A percentile compares a stretch with the other conserved stretches of the same genome.
Conservation (phyloP, 1,140 invertebrate species). For the Brachionus asplanchnoidis region DNA sequence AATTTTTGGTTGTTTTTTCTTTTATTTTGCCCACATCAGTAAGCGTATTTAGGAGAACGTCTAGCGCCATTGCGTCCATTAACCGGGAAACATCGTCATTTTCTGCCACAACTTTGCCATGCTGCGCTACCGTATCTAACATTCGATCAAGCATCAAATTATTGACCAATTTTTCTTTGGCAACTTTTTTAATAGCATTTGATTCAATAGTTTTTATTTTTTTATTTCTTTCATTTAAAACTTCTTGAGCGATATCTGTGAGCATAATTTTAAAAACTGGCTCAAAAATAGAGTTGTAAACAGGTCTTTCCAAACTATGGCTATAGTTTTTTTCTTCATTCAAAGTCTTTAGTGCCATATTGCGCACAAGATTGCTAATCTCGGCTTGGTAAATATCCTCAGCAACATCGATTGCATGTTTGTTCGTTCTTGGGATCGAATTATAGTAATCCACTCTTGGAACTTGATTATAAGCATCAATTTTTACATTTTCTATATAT, state of each 20-base stretch:
- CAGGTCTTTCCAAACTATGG: background rate
- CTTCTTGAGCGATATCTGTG: background rate
- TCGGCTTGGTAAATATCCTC: constrained; percentile 18
- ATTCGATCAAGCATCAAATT: constrained; percentile 24
- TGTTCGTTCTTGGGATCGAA: background rate
- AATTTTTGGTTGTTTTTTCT: constrained; percentile 35
- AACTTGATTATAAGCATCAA: background rate
- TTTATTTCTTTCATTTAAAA: background rate
- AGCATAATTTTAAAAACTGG: background rate
- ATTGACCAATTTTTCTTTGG: constrained; percentile 38
- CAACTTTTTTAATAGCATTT: constrained; percentile 36
- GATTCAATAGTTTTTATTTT: constrained; percentile 19
- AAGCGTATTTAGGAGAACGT: background rate
- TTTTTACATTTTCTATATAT: background rate
- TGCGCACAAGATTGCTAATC: background rate
- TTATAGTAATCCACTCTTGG: background rate
- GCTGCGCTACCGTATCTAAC: constrained; percentile 29
- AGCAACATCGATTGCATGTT: constrained; percentile 1
- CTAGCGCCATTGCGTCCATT: constrained; percentile 14
- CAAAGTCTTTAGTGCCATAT: background rate
- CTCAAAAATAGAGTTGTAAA: constrained; percentile 3
- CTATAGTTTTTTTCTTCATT: constrained; percentile 24
- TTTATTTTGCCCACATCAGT: constrained; percentile 1
- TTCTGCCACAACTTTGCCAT: constrained; percentile 28
- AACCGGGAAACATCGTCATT: constrained; percentile 23